phyloP scores from a whole-genome alignment of 92 coral and sea anemone genomes.

The Diadumene lineata region DNA sequence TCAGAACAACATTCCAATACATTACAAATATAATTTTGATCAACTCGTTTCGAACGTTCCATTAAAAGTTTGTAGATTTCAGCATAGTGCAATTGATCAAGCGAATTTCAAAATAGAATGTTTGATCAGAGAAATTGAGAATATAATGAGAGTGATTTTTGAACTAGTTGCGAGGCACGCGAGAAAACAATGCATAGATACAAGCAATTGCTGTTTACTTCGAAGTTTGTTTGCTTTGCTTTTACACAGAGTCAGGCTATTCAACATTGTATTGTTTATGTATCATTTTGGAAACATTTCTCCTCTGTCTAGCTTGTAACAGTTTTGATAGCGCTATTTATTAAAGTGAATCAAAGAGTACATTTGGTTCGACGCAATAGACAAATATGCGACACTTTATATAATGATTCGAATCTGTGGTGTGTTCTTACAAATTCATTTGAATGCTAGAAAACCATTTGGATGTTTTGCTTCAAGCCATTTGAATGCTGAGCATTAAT shows the following conservation, averaged over 20 bases:
- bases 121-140: neutral
- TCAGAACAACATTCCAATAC: slow-evolving; percentile 4
- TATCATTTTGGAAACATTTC: slow-evolving; percentile 1
- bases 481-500: neutral
- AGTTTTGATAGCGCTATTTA: neutral
- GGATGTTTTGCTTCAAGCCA: neutral
- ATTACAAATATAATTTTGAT: neutral
- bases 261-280: neutral
- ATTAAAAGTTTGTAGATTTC: too few species aligned
- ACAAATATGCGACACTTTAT: neutral
- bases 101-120: too few species aligned
- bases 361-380: neutral
- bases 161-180: slow-evolving; percentile 3
- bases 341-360: neutral
- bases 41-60: neutral
- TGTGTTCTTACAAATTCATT: neutral
- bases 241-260: neutral
- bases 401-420: neutral
- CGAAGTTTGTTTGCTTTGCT: slow-evolving; percentile 4
- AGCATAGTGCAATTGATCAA: neutral
- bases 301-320: neutral
- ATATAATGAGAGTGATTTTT: neutral
- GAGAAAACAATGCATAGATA: neutral
- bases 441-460: neutral
- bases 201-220: neutral